Base-by-base conservation (phyloP, 2,797 vertebrate species). In the Gambelia wislizenii region DNA sequence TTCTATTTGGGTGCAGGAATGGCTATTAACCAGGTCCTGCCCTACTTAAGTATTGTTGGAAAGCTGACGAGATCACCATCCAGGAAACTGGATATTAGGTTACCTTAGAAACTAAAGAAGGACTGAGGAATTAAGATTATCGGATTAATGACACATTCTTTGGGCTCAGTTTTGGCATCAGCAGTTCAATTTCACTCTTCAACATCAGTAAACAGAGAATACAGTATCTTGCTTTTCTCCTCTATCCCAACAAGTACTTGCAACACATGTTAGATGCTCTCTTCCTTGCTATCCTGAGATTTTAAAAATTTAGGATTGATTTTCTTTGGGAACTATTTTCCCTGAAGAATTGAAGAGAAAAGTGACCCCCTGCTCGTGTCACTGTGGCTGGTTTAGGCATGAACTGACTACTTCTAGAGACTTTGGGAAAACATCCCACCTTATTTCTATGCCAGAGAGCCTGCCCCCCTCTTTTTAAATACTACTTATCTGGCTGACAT, bases 21-120 rank as follows among this genome's bases (percentile, higher is more conserved):
- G n/a, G 44, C 8, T n/a, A 1, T 69, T n/a, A 67, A 59, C 78
- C 36, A 72, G 83, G 14, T 72, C 22, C 77, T 67, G 30, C n/a
- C 75, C 80, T 88, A 75, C 44, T 85, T 59, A 52, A 85, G 16
- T n/a, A n/a, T 47, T 80, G 39, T 74, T 87, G 69, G 42, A 88
- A 88, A 44, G 36, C 67, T 67, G 83, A 75, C 44, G 75, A 64
- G 44, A 64, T 25, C 36, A 61, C 30, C 76, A 47, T 6, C 18
- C 61, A n/a, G 52, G 75, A 84, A 54, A 18, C 80, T 25, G 83
- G 27, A 39, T 86, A 16, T 0, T 90, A 4, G 2, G 0, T 88
- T 88, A 56, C 74, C 52, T 85, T 36, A 39, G 7, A 76, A n/a
- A 2, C 25, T 88, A 81, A 74, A 87, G 69, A 77, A 90, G 49